A percentile compares a stretch with the other conserved stretches of the same genome.
These are phyloP conservation scores for Streptopelia turtur DNA, from an alignment of 2,797 vertebrate genomes.

Conservation along the genomic window DNA sequence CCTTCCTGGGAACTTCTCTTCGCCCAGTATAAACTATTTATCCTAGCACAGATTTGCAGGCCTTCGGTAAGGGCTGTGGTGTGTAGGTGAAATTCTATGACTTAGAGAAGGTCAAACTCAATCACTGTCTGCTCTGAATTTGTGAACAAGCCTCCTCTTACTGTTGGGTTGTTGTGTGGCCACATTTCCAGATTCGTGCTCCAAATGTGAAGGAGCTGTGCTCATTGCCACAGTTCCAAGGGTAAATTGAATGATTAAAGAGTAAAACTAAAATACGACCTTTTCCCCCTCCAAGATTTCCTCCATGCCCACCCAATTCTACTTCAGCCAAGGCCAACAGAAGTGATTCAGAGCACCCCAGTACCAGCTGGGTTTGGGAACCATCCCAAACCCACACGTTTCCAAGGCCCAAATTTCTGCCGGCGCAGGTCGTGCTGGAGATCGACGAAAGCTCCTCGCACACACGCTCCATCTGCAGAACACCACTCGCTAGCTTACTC, in stretches of 20 bases:
- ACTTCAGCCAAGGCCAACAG: background rate
- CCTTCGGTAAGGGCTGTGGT: background rate
- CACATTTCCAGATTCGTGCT: background rate
- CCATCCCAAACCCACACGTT: background rate
- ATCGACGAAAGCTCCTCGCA: background rate
- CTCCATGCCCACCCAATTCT: background rate
- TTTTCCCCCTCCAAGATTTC: rapidly evolving
- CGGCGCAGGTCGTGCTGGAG: background rate
- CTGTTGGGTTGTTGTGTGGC: background rate
- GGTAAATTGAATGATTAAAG: background rate
- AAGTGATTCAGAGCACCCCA: background rate
- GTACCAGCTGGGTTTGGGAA: background rate
- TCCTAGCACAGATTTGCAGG: background rate
- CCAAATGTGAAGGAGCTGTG: background rate
- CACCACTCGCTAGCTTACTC: rapidly evolving
- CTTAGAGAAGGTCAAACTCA: background rate
- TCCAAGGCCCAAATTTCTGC: background rate
- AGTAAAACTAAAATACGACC: background rate
- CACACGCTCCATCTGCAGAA: background rate
- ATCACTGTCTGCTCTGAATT: background rate
- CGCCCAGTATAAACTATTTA: background rate
- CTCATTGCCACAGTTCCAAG: background rate
- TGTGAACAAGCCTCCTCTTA: background rate
- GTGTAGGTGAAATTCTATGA: background rate
- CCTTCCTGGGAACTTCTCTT: background rate